These are phyloP conservation scores for Drosophila sechellia DNA, from an alignment of 1,140 invertebrate species.

Conservation along the genomic window DNA sequence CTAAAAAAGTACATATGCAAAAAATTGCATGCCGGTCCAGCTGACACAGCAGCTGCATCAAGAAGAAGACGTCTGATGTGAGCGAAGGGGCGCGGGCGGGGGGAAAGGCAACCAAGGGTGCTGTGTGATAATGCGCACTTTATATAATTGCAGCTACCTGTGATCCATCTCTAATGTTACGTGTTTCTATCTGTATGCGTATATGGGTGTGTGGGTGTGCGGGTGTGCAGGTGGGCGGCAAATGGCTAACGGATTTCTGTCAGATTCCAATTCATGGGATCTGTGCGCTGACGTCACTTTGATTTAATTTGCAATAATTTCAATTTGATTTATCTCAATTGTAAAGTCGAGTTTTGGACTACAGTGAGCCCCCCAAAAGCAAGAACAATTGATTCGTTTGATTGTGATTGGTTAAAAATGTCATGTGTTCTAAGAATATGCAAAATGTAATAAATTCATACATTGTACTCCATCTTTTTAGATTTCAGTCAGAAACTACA, in stretches of 20 bases:
- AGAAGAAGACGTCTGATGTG: neutral
- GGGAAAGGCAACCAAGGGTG: conserved; percentile 2
- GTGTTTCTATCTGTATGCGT: neutral
- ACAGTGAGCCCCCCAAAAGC: neutral
- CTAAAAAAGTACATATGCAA: conserved; percentile 8
- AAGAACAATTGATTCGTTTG: neutral
- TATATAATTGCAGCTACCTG: conserved; percentile 43
- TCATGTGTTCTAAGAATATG: too few relatives aligned
- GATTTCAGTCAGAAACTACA: too few relatives aligned
- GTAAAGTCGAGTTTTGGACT: conserved; percentile 9
- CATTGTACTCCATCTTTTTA: too few relatives aligned
- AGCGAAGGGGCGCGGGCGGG: neutral
- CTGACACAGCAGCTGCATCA: conserved; percentile 39
- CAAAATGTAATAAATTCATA: too few relatives aligned
- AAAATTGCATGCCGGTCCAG: conserved; percentile 32
- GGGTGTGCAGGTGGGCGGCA: conserved; percentile 1
- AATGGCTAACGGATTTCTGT: conserved; percentile 9
- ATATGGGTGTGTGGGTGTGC: neutral
- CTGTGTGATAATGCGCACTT: conserved; percentile 39
- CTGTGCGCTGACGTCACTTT: conserved; percentile 34
- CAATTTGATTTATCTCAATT: conserved; percentile 35
- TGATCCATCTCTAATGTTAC: neutral
- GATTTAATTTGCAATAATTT: conserved; percentile 38
- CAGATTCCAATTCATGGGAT: conserved; percentile 36
- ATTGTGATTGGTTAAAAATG: too few relatives aligned